Percentiles rank a stretch among this genome's conserved stretches.
Conservation (phyloP, 2,888 invertebrate genomes). For the Drosophila robusta region DNA sequence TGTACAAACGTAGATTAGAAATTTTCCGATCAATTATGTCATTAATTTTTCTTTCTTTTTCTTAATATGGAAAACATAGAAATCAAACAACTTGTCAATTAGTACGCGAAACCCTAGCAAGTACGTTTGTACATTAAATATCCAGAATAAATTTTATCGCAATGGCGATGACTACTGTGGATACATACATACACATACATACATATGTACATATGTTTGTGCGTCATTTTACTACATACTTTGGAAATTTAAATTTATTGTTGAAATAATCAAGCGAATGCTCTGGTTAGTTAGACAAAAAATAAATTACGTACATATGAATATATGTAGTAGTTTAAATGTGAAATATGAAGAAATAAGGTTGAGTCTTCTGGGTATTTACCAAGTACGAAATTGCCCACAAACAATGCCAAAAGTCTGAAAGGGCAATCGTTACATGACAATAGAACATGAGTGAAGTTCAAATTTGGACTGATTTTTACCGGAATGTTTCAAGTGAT, state of each 20-base stretch:
- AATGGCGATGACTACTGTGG: neutral
- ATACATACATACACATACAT: too few relatives aligned
- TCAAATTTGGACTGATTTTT: slow-evolving; percentile 4
- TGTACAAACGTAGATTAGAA: slow-evolving; percentile 11
- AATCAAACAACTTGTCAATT: slow-evolving; percentile 59
- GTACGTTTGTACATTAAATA: slow-evolving; percentile 2
- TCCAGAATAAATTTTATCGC: slow-evolving; percentile 49
- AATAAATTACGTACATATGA: neutral
- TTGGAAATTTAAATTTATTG: slow-evolving; percentile 11
- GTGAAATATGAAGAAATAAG: too few relatives aligned
- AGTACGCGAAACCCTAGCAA: slow-evolving; percentile 62
- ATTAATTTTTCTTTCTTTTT: slow-evolving; percentile 14
- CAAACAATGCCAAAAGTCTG: slow-evolving; percentile 11
- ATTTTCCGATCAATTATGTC: slow-evolving; percentile 37
- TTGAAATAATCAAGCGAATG: neutral
- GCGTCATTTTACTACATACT: neutral
- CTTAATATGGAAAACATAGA: slow-evolving; percentile 47
- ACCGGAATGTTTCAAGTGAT: neutral
- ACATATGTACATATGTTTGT: too few relatives aligned
- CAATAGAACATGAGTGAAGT: slow-evolving; percentile 10
- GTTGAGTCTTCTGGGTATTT: neutral
- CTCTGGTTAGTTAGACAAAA: neutral
- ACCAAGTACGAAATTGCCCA: neutral
- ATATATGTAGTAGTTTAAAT: neutral
- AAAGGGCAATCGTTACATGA: slow-evolving; percentile 40